phyloP scores from a whole-genome alignment of 2,113 vertebrate species.

The Salvator merianae region DNA sequence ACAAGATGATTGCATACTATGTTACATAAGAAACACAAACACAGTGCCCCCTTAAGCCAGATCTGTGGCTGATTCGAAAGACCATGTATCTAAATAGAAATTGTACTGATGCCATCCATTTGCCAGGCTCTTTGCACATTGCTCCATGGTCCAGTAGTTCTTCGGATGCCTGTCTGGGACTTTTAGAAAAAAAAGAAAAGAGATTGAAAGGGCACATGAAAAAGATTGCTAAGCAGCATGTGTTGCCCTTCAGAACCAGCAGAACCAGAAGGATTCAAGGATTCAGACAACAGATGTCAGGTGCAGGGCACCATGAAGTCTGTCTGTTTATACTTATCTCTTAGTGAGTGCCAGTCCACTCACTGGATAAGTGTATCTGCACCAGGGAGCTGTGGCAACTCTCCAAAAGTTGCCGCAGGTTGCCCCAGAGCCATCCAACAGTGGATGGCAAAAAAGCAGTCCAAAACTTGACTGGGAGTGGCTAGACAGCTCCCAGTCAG shows the following conservation, averaged over 20 bases:
- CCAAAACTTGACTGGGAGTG: too few relatives aligned
- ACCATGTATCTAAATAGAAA: constrained; percentile 7
- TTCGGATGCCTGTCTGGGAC: background rate
- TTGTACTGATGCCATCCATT: background rate
- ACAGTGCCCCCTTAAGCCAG: background rate
- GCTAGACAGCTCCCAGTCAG: too few relatives aligned
- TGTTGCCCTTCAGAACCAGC: too few relatives aligned
- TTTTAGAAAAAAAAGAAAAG: background rate
- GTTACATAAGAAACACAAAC: background rate
- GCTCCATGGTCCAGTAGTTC: background rate
- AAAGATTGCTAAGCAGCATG: background rate
- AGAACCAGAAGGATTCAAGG: background rate
- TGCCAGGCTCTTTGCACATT: background rate
- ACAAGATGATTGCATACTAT: background rate
- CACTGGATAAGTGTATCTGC: too few relatives aligned
- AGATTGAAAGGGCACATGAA: background rate
- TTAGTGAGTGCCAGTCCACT: too few relatives aligned
- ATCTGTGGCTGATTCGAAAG: background rate
- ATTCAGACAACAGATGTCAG: background rate
- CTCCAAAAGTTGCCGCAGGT: too few relatives aligned
- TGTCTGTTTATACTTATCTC: too few relatives aligned
- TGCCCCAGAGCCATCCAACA: too few relatives aligned
- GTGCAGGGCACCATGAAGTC: background rate
- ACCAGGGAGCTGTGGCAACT: too few relatives aligned
- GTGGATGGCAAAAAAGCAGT: too few relatives aligned